Percentiles rank a stretch among this genome's conserved stretches.
phyloP scores from a whole-genome alignment of 1,140 invertebrate species.

The Phocides pigmalion region DNA sequence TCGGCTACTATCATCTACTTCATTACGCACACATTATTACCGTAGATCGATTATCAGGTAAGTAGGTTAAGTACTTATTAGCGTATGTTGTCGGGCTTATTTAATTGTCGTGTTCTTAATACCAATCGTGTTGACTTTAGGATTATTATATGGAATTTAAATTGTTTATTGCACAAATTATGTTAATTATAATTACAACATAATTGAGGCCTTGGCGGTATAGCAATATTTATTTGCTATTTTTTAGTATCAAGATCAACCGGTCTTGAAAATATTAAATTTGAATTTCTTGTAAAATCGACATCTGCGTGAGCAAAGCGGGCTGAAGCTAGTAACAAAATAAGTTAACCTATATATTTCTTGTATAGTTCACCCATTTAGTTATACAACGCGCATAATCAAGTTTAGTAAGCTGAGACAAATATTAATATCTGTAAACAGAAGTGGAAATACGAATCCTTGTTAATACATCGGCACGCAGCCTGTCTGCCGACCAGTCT shows the following conservation, averaged over 20 bases:
- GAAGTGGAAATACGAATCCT: neutral
- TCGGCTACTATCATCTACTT: slow-evolving; percentile 22
- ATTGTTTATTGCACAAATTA: neutral
- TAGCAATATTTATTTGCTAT: too few relatives aligned
- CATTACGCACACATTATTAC: slow-evolving; percentile 18
- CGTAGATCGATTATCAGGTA: slow-evolving; percentile 35
- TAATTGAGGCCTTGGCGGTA: too few relatives aligned
- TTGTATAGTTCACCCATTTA: too few relatives aligned
- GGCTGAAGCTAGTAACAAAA: too few relatives aligned
- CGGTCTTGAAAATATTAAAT: too few relatives aligned
- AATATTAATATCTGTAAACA: slow-evolving; percentile 6
- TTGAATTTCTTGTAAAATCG: too few relatives aligned
- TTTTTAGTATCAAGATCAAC: too few relatives aligned
- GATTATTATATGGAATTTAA: neutral
- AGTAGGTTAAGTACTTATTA: slow-evolving; percentile 33
- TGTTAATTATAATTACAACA: too few relatives aligned
- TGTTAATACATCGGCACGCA: neutral
- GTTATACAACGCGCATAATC: too few relatives aligned
- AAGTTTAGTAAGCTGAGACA: neutral
- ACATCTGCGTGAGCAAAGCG: too few relatives aligned
- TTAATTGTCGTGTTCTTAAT: slow-evolving; percentile 17
- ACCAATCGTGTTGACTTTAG: slow-evolving; percentile 5
- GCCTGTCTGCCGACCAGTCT: slow-evolving; percentile 38
- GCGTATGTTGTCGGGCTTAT: slow-evolving; percentile 10
- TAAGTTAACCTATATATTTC: too few relatives aligned